Evolutionary conservation across 2,113 vertebrate species (phyloP), one percentile per base, ranked within the genome.

Genomic region (Pipa parva): DNA sequence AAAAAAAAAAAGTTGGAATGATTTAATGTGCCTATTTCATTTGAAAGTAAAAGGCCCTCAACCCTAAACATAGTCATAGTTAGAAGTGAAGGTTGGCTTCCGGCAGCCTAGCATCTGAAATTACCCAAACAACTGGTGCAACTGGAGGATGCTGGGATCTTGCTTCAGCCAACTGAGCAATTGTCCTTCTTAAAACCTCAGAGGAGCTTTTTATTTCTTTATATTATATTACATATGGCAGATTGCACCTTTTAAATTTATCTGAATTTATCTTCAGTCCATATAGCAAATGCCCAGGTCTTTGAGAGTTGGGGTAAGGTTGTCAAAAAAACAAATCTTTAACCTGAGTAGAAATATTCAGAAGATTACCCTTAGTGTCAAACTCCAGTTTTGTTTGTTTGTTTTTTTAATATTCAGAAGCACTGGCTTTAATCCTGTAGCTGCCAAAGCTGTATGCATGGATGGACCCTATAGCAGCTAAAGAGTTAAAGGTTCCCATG

Each of bases 361-460:
- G 6, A 42, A 5, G 21, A 21, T 24, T 8, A 20, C 46, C 18
- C 46, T 22, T 73, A 77, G 75, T 75, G 79, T 75, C 74, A 74
- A 68, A 76, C 63, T 57, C n/a, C n/a, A n/a, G n/a, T n/a, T n/a
- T n/a, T n/a, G n/a, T n/a, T n/a, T n/a, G n/a, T n/a, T n/a, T n/a
- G n/a, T n/a, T n/a, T n/a, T n/a, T n/a, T n/a, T n/a, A n/a, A n/a
- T n/a, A n/a, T n/a, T 76, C 71, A 71, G 70, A 72, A 52, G 75
- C 75, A 74, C 78, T 42, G 48, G 51, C 22, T 21, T 49, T 2
- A 49, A 22, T 20, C 15, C 20, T 20, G 21, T 42, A 9, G 18
- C 46, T 49, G 46, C 18, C 17, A n/a, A 36, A 42, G 39, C 39
- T 42, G 39, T n/a, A 42, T 42, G 9, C 39, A 42, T 18, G 39